Base-by-base conservation (phyloP, 2,113 vertebrate genomes). In the Ptilonorhynchus violaceus region DNA sequence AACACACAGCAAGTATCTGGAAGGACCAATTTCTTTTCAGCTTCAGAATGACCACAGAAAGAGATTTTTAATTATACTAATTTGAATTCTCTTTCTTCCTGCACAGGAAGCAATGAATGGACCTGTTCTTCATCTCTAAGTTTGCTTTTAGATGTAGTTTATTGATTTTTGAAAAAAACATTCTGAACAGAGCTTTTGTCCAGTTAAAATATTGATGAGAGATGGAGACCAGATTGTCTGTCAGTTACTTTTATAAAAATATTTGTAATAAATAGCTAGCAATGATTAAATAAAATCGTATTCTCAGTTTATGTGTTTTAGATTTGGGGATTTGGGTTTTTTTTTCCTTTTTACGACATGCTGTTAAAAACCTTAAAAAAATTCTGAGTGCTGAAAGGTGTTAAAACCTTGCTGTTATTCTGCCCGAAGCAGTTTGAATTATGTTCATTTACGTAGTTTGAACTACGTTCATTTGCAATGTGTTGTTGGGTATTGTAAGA, bases 311-410 rank as follows among this genome's bases (percentile, higher is more conserved):
- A 16, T 39, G 2, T 50, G 14, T 2, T 66, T 50, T 37, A 2
- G 0, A 6, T 42, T 47, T 25, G 4, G 15, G 3, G 1, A 4
- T 1, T 30, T 39, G 37, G 37, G 9, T 37, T 28, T 14, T 14
- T 28, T 55, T 20, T 20, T 2, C 10, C 11, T 35, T 21, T 16
- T n/a, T 55, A 21, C 1, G 1, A 6, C 11, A 21, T 23, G 4
- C 2, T 28, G 10, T 75, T 49, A 62, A 89, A 41, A 69, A n/a
- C 3, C 11, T 41, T 50, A 21, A 35, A 16, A 42, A 87, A 53
- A 15, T 62, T 44, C 18, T 52, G 35, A 39, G 7, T 42, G 6
- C 11, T 42, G 25, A n/a, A 67, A 35, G 6, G 1, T 79, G 27
- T 42, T 47, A 67, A 33, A 28, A 2, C 4, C 31, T 27, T 67